Percentiles rank a stretch among this genome's conserved stretches.
Evolutionary conservation across 2,113 vertebrate species (phyloP).

Genomic region (Delphinapterus leucas): DNA sequence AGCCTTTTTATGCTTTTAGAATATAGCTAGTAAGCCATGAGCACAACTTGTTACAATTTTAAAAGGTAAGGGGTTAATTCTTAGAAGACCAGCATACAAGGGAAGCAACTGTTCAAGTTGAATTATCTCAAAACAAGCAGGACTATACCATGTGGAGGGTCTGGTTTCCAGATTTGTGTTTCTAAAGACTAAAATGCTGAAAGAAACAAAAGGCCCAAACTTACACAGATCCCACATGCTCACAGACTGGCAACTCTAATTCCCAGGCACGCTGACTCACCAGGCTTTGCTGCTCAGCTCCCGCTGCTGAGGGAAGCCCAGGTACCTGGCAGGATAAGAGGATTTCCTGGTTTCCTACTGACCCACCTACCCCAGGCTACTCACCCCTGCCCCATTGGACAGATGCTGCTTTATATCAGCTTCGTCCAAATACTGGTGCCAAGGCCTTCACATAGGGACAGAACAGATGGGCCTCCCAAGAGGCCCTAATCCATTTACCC

Average conservation of each 20-base stretch:
- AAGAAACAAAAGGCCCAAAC: conserved; percentile 73
- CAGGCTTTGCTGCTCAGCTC: conserved; percentile 46
- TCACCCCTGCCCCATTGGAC: background rate
- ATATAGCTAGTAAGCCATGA: background rate
- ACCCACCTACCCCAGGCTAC: conserved; percentile 8
- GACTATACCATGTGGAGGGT: conserved; percentile 57
- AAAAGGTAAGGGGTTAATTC: conserved; percentile 65
- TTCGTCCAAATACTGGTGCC: conserved; percentile 5
- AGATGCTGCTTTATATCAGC: background rate
- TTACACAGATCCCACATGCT: conserved; percentile 63
- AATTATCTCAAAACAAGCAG: conserved; percentile 59
- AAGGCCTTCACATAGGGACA: background rate
- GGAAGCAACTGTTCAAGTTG: conserved; percentile 50
- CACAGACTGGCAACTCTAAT: conserved; percentile 46
- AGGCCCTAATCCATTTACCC: conserved; percentile 31
- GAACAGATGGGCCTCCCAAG: conserved; percentile 51
- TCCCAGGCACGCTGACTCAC: conserved; percentile 46
- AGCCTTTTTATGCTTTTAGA: background rate
- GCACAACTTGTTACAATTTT: conserved; percentile 24
- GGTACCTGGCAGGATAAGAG: background rate
- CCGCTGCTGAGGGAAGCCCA: background rate
- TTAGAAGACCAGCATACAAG: conserved; percentile 41
- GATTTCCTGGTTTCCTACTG: conserved; percentile 32
- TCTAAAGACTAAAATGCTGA: conserved; percentile 45
- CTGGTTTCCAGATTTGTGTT: conserved; percentile 71